A percentile compares a stretch with the other conserved stretches of the same genome.
phyloP scores from a whole-genome alignment of 2,797 vertebrate genomes.

The Eidolon dupreanum region DNA sequence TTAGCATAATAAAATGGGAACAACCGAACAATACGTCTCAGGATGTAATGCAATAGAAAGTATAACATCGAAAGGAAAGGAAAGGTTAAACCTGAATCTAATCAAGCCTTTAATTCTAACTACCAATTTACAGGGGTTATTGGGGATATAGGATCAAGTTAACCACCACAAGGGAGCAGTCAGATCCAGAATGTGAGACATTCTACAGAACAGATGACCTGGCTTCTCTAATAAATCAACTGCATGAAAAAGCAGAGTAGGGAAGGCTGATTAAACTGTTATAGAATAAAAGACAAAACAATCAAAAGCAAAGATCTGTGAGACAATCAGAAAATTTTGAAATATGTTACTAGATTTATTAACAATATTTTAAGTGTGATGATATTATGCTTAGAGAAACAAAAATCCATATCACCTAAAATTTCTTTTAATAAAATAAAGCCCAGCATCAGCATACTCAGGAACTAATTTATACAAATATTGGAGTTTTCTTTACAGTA shows the following conservation, averaged over 20 bases:
- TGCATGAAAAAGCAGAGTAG: neutral
- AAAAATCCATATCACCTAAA: neutral
- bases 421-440: neutral
- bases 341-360: neutral
- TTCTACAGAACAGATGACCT: neutral
- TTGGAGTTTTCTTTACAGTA: neutral
- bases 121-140: neutral
- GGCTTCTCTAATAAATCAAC: neutral
- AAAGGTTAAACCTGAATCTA: neutral
- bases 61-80: neutral
- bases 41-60: neutral
- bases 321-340: neutral
- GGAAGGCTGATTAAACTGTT: neutral
- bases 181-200: neutral
- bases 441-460: neutral
- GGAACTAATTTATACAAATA: slow-evolving; percentile 8
- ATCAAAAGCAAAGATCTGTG: slow-evolving; percentile 9
- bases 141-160: neutral
- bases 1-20: neutral
- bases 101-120: neutral
- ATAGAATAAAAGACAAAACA: neutral
- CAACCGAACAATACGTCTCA: neutral
- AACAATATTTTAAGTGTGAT: neutral
- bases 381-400: neutral
- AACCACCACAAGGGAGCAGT: neutral